Evolutionary conservation across 2,888 invertebrate species (phyloP), one percentile per base, ranked within the genome.

Genomic region (Metellina segmentata): DNA sequence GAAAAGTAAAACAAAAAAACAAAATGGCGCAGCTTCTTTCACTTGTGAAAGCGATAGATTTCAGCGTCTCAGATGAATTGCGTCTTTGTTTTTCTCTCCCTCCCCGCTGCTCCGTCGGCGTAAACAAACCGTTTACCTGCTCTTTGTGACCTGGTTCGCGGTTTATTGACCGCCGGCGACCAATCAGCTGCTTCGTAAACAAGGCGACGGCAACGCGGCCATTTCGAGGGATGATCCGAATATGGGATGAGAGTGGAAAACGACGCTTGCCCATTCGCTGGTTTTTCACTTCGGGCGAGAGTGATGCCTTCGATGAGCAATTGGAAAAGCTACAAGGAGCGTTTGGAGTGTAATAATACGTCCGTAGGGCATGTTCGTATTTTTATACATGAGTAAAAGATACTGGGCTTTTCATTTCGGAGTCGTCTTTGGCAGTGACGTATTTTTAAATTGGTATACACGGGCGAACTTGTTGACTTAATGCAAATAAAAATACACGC

Each of bases 161-260:
- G 85, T 85, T 85, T 85, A 85, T 85, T 85, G 85, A 85, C 85
- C 85, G 85, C 53, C 74, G 74, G n/a, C 85, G 75, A 78, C 85
- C 85, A 85, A 85, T 85, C 85, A 85, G 77, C 61, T 16, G 70
- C 81, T 48, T 71, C 53, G 20, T 34, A 53, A 75, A 75, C 53
- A 85, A 53, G 74, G 13, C 61, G 34, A 34, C 34, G 34, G 34
- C 34, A 34, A 1, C 34, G 1, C 71, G 51, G 72, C 20, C 72
- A 49, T 72, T 82, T 53, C 71, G 72, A 34, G 51, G 51, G 51
- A 19, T 19, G 71, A 71, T 71, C 51, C 8, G 71, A 71, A 49
- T 82, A 82, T 72, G 69, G 48, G 34, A 69, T 81, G 69, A 79
- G 20, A 71, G 20, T 7, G 20, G 19, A 9, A 71, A 34, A 4